Percentiles rank a stretch among this genome's conserved stretches.
Conservation (phyloP, 1,140 invertebrate species). For the Leptinotarsa texana region DNA sequence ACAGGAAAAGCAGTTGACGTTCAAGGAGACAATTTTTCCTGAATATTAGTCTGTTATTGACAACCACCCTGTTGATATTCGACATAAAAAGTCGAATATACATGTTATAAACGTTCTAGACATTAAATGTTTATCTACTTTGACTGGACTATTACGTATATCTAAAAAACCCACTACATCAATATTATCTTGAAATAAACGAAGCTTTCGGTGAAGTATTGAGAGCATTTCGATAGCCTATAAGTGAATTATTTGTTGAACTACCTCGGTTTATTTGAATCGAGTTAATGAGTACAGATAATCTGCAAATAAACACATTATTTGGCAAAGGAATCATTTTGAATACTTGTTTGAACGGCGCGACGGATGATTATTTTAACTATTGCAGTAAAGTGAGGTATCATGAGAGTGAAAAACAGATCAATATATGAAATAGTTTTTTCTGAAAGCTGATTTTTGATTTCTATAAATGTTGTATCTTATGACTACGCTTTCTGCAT, state of each 20-base stretch:
- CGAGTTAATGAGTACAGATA: background rate
- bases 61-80: too few relatives aligned
- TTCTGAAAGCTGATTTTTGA: too few relatives aligned
- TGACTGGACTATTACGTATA: background rate
- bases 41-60: too few relatives aligned
- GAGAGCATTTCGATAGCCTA: background rate
- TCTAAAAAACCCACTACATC: background rate
- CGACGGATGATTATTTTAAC: background rate
- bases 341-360: background rate
- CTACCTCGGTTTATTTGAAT: background rate
- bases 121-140: background rate
- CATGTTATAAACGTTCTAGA: too few relatives aligned
- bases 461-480: too few relatives aligned
- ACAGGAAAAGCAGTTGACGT: background rate
- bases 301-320: constrained; percentile 4
- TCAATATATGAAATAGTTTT: too few relatives aligned
- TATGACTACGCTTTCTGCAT: too few relatives aligned
- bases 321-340: background rate
- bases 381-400: background rate
- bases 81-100: too few relatives aligned
- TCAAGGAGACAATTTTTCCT: too few relatives aligned
- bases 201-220: background rate
- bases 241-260: background rate
- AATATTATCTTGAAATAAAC: too few relatives aligned
- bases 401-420: too few relatives aligned